Evolutionary conservation across 1,140 invertebrate species (phyloP).

Genomic region (Drosophila tristis): DNA sequence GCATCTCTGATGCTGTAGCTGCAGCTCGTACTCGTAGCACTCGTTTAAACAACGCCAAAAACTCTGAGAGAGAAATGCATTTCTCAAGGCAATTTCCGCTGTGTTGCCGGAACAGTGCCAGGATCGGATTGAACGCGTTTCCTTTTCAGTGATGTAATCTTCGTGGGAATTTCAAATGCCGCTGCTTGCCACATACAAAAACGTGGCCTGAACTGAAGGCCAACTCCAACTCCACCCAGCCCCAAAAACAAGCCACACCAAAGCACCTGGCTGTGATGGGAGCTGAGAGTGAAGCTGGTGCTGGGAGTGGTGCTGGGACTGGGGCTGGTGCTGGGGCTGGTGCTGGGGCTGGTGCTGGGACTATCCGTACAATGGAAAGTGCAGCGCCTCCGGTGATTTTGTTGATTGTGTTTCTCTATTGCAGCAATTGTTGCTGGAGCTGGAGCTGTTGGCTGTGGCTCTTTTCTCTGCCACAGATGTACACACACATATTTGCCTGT

Average conservation of each 20-base stretch:
- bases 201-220: constrained; percentile 50
- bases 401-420: constrained; percentile 27
- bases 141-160: constrained; percentile 43
- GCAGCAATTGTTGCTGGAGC: constrained; percentile 17
- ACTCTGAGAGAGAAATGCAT: neutral
- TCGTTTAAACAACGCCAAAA: neutral
- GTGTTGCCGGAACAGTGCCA: constrained; percentile 22
- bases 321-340: no score
- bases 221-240: constrained; percentile 15
- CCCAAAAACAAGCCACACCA: constrained; percentile 3
- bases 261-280: constrained; percentile 22
- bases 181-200: constrained; percentile 21
- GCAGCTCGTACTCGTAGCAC: no score
- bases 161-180: constrained; percentile 36
- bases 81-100: constrained; percentile 16
- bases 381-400: constrained; percentile 42
- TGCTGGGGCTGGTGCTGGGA: no score
- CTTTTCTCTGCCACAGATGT: constrained; percentile 20
- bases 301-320: no score
- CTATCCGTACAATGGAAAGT: constrained; percentile 41
- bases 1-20: no score
- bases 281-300: no score
- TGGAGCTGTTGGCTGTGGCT: constrained; percentile 7
- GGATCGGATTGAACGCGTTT: constrained; percentile 26
- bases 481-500: no score